phyloP scores from a whole-genome alignment of 2,113 vertebrate species.

The Sinosuthora webbiana region DNA sequence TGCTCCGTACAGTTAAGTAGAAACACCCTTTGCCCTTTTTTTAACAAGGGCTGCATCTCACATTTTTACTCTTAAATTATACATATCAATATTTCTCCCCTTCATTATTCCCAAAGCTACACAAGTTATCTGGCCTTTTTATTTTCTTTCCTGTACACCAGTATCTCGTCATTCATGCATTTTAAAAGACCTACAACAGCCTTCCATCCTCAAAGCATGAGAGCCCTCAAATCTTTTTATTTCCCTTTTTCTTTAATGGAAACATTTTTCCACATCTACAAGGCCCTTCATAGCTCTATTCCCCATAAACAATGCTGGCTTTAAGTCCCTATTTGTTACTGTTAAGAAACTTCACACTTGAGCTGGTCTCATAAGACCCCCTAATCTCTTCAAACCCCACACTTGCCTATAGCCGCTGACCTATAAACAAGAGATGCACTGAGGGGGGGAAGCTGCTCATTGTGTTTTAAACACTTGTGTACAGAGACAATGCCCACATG shows the following conservation, averaged over 20 bases:
- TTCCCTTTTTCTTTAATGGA: background rate
- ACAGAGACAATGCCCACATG: background rate
- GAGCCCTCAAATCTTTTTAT: background rate
- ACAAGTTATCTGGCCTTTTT: background rate
- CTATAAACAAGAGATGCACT: conserved; percentile 22
- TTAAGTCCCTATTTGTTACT: conserved; percentile 27
- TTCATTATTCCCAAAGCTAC: background rate
- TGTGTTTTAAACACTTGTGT: background rate
- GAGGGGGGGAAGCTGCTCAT: background rate
- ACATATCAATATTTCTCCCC: accelerated
- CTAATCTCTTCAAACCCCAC: conserved; percentile 24
- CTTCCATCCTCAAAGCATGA: background rate
- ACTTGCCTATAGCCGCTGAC: conserved; percentile 5
- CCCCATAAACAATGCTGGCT: conserved; percentile 1
- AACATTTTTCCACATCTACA: background rate
- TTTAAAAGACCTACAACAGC: background rate
- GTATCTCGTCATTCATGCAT: background rate
- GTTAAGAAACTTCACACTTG: conserved; percentile 39
- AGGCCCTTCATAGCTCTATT: background rate
- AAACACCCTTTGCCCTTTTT: background rate
- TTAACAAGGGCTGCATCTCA: background rate
- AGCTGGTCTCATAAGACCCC: background rate
- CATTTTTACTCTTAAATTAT: background rate
- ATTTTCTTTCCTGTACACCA: background rate
- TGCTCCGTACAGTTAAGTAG: background rate